Conservation (phyloP, 2,113 vertebrate species). For the Ivindomyrus marchei region DNA sequence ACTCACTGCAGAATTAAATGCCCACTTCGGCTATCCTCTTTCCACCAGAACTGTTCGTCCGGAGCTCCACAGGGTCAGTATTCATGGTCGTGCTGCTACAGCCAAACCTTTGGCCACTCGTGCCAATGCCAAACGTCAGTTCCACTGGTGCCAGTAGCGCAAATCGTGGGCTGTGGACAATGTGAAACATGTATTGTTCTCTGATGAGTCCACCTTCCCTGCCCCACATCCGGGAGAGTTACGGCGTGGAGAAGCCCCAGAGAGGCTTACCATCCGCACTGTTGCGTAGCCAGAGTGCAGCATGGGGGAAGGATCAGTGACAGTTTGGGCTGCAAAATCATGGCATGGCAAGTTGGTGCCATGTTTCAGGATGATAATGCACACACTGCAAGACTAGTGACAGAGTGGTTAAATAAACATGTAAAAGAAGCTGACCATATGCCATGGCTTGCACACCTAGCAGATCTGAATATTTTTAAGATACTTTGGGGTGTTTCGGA, state of each 20-base stretch:
- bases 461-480: not conserved
- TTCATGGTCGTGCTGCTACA: not conserved
- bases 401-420: not conserved
- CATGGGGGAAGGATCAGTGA: not conserved
- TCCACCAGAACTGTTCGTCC: not conserved
- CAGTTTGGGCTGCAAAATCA: not conserved
- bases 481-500: not conserved
- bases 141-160: not conserved
- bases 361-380: not conserved
- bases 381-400: not conserved
- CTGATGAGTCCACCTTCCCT: not conserved
- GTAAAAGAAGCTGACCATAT: not conserved
- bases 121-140: not conserved
- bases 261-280: not conserved
- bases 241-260: too few species aligned
- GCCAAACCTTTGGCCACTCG: not conserved
- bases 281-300: not conserved
- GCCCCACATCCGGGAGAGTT: not conserved
- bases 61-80: not conserved
- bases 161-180: not conserved
- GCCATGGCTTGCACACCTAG: not conserved
- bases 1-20: not conserved
- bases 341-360: not conserved
- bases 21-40: not conserved
- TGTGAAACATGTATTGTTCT: not conserved